phyloP scores from a whole-genome alignment of 64 coral and sea anemone species.

The Porites lutea region DNA sequence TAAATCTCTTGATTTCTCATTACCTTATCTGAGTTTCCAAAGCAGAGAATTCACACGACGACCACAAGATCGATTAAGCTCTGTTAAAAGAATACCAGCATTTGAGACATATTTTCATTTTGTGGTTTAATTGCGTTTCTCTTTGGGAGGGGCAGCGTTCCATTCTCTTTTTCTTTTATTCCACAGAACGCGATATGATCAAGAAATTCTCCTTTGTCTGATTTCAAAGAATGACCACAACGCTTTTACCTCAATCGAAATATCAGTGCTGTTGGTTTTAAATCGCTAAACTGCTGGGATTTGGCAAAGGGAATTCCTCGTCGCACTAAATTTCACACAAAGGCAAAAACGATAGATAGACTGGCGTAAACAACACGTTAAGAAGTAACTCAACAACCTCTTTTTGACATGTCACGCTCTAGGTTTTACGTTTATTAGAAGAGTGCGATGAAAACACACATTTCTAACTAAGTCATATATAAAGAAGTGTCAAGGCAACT shows the following conservation, averaged over 20 bases:
- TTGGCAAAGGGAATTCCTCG: background rate
- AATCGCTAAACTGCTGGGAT: background rate
- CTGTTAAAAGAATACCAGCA: background rate
- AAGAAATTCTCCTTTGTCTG: background rate
- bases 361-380: too few species aligned
- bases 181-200: constrained; percentile 5
- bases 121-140: background rate
- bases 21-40: too few species aligned
- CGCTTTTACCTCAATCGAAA: background rate
- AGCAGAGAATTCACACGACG: too few species aligned
- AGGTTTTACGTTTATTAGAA: too few species aligned
- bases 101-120: background rate
- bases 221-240: background rate
- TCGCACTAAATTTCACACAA: too few species aligned
- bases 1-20: too few species aligned
- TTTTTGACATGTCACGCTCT: too few species aligned
- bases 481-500: background rate
- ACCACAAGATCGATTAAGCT: too few species aligned
- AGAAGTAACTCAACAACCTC: too few species aligned
- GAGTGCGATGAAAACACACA: too few species aligned
- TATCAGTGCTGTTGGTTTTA: background rate
- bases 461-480: too few species aligned
- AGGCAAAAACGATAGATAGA: too few species aligned
- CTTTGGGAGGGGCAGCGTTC: constrained; percentile 16
- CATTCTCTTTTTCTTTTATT: background rate